Evolutionary conservation across 2,888 invertebrate species (phyloP).

Genomic region (Scaeva pyrastri): DNA sequence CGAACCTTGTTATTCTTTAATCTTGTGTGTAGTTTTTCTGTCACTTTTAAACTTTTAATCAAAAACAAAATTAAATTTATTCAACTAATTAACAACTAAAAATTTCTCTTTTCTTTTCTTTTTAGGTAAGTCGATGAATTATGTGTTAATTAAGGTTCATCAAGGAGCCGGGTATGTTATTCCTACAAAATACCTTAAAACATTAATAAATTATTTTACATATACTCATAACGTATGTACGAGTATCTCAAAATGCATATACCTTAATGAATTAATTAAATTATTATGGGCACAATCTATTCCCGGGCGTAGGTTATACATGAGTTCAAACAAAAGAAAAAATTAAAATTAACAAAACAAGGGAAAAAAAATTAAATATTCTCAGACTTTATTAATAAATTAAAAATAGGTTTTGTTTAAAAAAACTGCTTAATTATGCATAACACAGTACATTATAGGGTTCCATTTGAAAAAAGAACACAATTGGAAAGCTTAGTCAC

Average conservation of each 20-base stretch:
- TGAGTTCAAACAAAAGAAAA: neutral
- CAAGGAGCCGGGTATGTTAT: conserved; percentile 59
- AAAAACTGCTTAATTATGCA: conserved; percentile 31
- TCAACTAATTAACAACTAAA: conserved; percentile 48
- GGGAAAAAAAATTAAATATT: conserved; percentile 57
- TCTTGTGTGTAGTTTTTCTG: neutral
- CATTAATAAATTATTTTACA: conserved; percentile 19
- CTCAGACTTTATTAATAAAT: conserved; percentile 51
- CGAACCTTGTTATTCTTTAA: too few species aligned
- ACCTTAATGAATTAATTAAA: conserved; percentile 21
- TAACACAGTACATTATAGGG: conserved; percentile 9
- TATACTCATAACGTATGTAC: too few species aligned
- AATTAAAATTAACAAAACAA: neutral
- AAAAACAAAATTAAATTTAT: conserved; percentile 27
- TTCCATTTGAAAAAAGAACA: neutral
- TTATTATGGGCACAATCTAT: neutral
- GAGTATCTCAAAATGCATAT: conserved; percentile 1
- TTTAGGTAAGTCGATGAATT: conserved; percentile 71
- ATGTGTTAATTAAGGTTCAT: conserved; percentile 54
- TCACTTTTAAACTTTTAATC: neutral
- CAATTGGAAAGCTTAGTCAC: conserved; percentile 34
- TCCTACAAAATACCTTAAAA: too few species aligned
- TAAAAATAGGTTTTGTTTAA: conserved; percentile 38
- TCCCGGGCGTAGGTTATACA: conserved; percentile 22
- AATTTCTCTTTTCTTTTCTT: conserved; percentile 41